Evolutionary conservation across 1,140 invertebrate species (phyloP), one percentile per base, ranked within the genome.

Genomic region (Magallana ariakensis): DNA sequence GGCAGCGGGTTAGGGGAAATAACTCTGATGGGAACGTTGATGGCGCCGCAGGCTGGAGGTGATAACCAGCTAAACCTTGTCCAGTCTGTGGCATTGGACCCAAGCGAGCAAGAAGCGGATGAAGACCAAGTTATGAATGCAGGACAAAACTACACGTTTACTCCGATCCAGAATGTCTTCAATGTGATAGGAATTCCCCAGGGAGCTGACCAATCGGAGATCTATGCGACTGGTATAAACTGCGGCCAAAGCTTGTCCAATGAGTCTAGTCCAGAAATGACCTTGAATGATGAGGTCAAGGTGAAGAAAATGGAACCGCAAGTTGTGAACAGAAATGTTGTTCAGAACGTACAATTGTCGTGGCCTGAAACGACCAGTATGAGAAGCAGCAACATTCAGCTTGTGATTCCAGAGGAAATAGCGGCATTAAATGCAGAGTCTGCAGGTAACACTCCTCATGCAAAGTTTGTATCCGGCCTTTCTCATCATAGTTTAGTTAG

Each of bases 1-100:
- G 66, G 66, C 11, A 13, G 22, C 11, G 10, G 19, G 10, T 19
- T 75, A 22, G 66, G 66, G 10, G 66, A 26, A 46, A 75, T 75
- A 3, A 26, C 66, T 13, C 22, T 75, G 9, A 75, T 75, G 66
- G 66, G 66, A 75, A 75, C 66, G 2, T 75, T 75, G 33, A 75
- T 75, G 66, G 66, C 66, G 13, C 22, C 66, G 11, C 66, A 75
- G 22, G 33, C 19, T 46, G 66, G 22, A 1, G 22, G 22, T 9
- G 66, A 75, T 9, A 75, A 75, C 66, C 66, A 75, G 66, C 9
- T 75, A 11, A 75, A 75, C 26, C 66, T 75, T 10, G 66, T 75
- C 33, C 66, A 75, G 66, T 11, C 66, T 13, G 66, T 75, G 10
- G 9, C 66, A 19, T 75, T 75, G 22, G 66, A 26, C 15, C 10